Base-by-base conservation (phyloP, 23 tunicate genomes). In the Botrylloides violaceus region DNA sequence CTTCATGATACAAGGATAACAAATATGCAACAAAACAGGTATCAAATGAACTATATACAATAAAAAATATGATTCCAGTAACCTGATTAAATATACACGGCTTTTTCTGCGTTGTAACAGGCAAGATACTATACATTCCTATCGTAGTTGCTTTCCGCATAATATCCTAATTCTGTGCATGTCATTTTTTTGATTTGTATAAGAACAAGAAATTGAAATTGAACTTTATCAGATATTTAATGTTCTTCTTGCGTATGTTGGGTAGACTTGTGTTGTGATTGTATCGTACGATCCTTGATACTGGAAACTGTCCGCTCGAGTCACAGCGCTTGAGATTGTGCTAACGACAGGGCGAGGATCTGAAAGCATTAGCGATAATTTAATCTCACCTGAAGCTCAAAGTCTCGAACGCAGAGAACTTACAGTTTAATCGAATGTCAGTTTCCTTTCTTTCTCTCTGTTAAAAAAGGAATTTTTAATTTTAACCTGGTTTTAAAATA, bases 221-320 rank as follows among this genome's bases (percentile, higher is more conserved):
- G n/a, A n/a, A n/a, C n/a, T n/a, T n/a, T n/a, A n/a, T n/a, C n/a
- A n/a, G n/a, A n/a, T n/a, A n/a, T 63, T 29, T 21, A 63, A 63
- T 31, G 32, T 34, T 63, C 70, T 26, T 28, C 70, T 63, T 7
- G 35, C 29, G 70, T 63, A 63, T 3, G 70, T 15, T 63, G 70
- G 70, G 9, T 63, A 63, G 33, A 19, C 32, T 7, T 68, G 26
- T 18, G 74, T 68, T 22, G 74, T 37, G 0, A 39, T 56, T 12
- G 74, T 68, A 30, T 43, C 58, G 74, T 68, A 68, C 29, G 58
- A 28, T 23, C 58, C 74, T 39, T 68, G 74, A 37, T 68, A 68
- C 28, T 68, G 43, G 58, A 68, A 68, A 37, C 74, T 68, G 25
- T 68, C 58, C 18, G 74, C 74, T 68, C 74, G 1, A 26, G 29